Base-by-base conservation (phyloP, 2,797 vertebrate genomes). In the Lerista edwardsae region DNA sequence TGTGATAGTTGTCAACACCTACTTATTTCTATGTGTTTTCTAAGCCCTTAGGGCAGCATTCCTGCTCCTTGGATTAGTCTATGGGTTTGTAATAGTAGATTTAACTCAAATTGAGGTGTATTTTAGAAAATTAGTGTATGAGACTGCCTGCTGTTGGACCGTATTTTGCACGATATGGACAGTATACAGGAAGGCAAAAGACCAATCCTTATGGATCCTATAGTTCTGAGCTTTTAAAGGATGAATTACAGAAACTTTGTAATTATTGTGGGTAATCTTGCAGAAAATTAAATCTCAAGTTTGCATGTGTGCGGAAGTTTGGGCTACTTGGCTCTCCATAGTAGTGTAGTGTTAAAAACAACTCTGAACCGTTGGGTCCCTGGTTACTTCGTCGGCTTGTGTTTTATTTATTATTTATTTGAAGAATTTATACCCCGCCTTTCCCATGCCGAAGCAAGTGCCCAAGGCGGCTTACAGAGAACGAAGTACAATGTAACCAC, bases 231-330 rank as follows among this genome's bases (percentile, higher is more conserved):
- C 96, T 97, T 98, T 77, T 97, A 97, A 97, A 97, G 97, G 96
- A 96, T 97, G 96, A 96, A 95, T 96, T 97, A 96, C 95, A 95
- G 97, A 97, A 97, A 96, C 96, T 97, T 97, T 96, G 97, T 98
- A 98, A 98, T 98, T 97, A 98, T 96, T 96, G 97, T 97, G 97
- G 96, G 97, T 98, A 98, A 97, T 97, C 97, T 98, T 97, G 97
- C 98, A 97, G 97, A 98, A 98, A 98, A 98, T 98, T 98, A 97
- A 98, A 97, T 98, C 97, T 97, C 91, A 95, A 95, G 95, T 97
- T 97, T 97, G 96, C 97, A 96, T 86, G 78, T 95, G 95, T 95
- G 97, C 92, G 96, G 97, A 97, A 95, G 94, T 96, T 94, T 94
- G 96, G 95, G 93, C 95, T 95, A 57, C 90, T 89, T 93, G 91